A percentile compares a stretch with the other conserved stretches of the same genome.
Conservation (phyloP, 1,140 invertebrate genomes). For the Vollenhovia emeryi region DNA sequence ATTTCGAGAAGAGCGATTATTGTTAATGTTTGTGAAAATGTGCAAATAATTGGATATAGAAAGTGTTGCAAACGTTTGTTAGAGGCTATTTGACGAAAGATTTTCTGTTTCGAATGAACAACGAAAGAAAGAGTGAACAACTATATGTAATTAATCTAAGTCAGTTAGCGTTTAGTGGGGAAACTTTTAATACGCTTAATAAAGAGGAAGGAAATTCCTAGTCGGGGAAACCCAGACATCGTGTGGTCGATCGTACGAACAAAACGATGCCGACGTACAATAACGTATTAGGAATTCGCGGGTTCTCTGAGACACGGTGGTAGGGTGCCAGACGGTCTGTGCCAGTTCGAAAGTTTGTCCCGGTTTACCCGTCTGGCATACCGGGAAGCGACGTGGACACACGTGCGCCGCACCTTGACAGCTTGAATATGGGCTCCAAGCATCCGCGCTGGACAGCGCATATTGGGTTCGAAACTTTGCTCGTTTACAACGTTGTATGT, state of each 20-base stretch:
- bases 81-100: background rate
- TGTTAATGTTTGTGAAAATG: background rate
- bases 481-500: slow-evolving; percentile 76
- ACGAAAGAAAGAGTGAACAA: background rate
- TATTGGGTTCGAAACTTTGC: slow-evolving; percentile 79
- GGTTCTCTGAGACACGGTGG: slow-evolving; percentile 59
- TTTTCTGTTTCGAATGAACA: background rate
- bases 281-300: slow-evolving; percentile 73
- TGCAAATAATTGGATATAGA: too few relatives aligned
- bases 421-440: slow-evolving; percentile 74
- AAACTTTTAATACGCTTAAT: background rate
- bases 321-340: slow-evolving; percentile 81
- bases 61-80: background rate
- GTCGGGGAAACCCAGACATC: slow-evolving; percentile 34
- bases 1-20: background rate
- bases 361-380: slow-evolving; percentile 80
- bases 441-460: slow-evolving; percentile 67
- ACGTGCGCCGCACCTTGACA: slow-evolving; percentile 76
- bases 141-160: background rate
- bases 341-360: slow-evolving; percentile 84
- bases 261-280: slow-evolving; percentile 69
- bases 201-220: slow-evolving; percentile 63
- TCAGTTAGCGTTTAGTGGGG: background rate
- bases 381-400: slow-evolving; percentile 69
- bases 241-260: slow-evolving; percentile 61